Evolutionary conservation across 2,113 vertebrate genomes (phyloP), one percentile per base, ranked within the genome.

Genomic region (Tenrec ecaudatus): DNA sequence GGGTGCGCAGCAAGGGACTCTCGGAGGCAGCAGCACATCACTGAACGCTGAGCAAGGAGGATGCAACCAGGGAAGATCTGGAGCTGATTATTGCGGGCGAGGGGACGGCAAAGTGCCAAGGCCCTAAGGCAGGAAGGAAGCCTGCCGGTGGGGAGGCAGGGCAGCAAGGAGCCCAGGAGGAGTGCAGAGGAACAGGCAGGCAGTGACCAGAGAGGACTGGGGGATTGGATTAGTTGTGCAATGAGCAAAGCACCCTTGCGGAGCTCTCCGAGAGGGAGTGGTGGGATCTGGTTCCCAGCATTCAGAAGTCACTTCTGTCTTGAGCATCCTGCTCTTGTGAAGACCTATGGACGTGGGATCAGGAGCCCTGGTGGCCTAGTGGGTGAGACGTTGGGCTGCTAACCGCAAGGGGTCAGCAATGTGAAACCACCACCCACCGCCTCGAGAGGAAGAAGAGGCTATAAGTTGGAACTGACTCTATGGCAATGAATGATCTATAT

Each of bases 81-180:
- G 40, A 69, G 5, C 79, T 62, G 40, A 3, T 3, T 31, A 6
- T 27, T 22, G 4, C 0, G 11, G 57, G 36, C 15, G 60, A 33
- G 25, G 38, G 43, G 33, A 38, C 43, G 4, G n/a, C 10, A 36
- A n/a, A 66, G n/a, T 0, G 2, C 19, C 9, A 15, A 20, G 27
- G 27, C 75, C 66, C 73, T 62, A 27, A 16, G 36, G 3, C 1
- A 12, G 6, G n/a, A 22, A 83, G 36, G 36, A 82, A 53, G 47
- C 47, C 47, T 53, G 23, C 12, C 4, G 19, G 19, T 1, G 2
- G 3, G 82, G 38, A 43, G 36, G n/a, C 0, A 62, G 29, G 53
- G 57, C 75, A 20, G 3, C 57, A 3, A 0, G 2, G 6, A 62
- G n/a, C 68, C 2, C 25, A 14, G 25, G 15, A 27, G n/a, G 22